These are phyloP conservation scores for Aporophyla nigra DNA, from an alignment of 2,888 invertebrate genomes.

Conservation along the genomic window DNA sequence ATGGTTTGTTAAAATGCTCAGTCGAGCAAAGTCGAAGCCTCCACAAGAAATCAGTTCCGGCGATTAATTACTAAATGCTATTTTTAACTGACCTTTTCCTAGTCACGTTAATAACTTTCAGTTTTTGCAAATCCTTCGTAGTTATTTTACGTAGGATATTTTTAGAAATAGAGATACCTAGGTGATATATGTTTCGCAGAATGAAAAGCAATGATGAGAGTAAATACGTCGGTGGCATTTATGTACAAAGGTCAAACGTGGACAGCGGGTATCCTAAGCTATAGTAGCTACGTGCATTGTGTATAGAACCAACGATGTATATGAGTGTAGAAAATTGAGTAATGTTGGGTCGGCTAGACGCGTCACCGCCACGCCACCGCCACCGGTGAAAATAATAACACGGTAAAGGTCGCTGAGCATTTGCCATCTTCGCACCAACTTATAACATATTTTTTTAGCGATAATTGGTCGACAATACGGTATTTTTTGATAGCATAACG, in stretches of 20 bases:
- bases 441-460: constrained; percentile 35
- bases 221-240: constrained; percentile 69
- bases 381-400: constrained; percentile 64
- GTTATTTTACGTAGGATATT: constrained; percentile 19
- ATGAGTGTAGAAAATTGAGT: constrained; percentile 58
- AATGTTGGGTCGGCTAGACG: constrained; percentile 54
- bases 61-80: constrained; percentile 1
- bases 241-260: constrained; percentile 70
- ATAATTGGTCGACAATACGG: constrained; percentile 24
- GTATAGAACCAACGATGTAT: constrained; percentile 49
- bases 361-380: constrained; percentile 32
- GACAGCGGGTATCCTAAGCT: constrained; percentile 46
- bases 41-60: constrained; percentile 7
- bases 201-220: constrained; percentile 57
- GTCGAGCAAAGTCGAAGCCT: neutral
- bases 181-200: constrained; percentile 40
- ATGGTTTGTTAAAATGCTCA: constrained; percentile 6
- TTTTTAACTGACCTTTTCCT: constrained; percentile 21
- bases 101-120: constrained; percentile 9
- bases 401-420: constrained; percentile 68
- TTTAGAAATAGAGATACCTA: constrained; percentile 20
- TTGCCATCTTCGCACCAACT: constrained; percentile 45
- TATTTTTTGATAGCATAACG: neutral
- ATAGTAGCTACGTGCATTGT: constrained; percentile 38
- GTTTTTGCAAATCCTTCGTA: constrained; percentile 17